Percentiles rank a stretch among this genome's conserved stretches.
Evolutionary conservation across 2,113 vertebrate species (phyloP).

Genomic region (Typhlomys cinereus): DNA sequence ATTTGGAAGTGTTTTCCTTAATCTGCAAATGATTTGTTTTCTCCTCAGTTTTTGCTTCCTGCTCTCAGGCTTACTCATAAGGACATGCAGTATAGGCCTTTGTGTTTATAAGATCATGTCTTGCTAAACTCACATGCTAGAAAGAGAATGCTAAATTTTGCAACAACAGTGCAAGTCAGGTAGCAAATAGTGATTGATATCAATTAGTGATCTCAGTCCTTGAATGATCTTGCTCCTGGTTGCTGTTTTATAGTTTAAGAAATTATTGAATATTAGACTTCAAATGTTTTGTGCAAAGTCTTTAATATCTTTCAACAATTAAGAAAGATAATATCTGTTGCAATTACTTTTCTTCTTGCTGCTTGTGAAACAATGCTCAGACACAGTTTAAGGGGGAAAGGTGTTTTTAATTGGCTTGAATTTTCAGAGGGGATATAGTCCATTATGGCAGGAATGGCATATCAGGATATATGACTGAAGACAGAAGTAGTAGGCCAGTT

Average conservation of each 20-base stretch:
- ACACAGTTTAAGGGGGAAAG: too few relatives aligned
- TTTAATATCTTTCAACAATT: neutral
- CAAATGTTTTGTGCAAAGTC: neutral
- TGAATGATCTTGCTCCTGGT: neutral
- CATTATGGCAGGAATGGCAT: too few relatives aligned
- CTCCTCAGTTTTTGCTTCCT: neutral
- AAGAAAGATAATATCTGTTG: neutral
- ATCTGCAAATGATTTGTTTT: too few relatives aligned
- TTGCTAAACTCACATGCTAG: neutral
- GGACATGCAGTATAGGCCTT: neutral
- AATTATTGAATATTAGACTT: neutral
- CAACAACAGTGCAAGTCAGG: neutral
- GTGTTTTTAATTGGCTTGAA: too few relatives aligned
- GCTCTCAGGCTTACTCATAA: neutral
- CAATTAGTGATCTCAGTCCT: neutral
- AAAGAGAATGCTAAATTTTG: neutral
- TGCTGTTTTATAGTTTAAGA: neutral
- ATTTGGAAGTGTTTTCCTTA: neutral
- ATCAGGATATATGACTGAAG: too few relatives aligned
- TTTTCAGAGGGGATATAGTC: too few relatives aligned
- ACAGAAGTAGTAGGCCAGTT: too few relatives aligned
- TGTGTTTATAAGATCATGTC: neutral
- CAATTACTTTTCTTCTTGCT: too few relatives aligned
- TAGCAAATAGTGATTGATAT: neutral
- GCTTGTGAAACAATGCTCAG: too few relatives aligned